A percentile compares a stretch with the other conserved stretches of the same genome.
Evolutionary conservation across 2,797 vertebrate species (phyloP).

Genomic region (Sebastiscus albofasciatus): DNA sequence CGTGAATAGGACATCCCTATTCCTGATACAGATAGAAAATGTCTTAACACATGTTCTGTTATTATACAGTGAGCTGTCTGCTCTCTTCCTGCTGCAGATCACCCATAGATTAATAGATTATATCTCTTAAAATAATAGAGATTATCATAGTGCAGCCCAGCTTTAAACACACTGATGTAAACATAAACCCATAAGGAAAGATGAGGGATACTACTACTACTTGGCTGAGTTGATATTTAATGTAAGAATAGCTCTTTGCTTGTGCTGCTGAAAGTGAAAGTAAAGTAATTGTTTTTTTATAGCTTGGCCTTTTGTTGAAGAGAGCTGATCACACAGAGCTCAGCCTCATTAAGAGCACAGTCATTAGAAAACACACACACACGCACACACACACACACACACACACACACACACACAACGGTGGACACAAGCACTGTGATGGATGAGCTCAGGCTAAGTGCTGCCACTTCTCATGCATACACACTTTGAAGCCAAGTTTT

Average conservation of each 20-base stretch:
- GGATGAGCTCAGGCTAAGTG: slow-evolving; percentile 32
- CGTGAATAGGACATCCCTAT: too few species aligned
- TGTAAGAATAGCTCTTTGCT: slow-evolving; percentile 12
- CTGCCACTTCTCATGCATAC: slow-evolving; percentile 19
- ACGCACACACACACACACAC: background rate
- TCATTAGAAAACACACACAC: slow-evolving; percentile 40
- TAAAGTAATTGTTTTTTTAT: slow-evolving; percentile 49
- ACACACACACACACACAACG: background rate
- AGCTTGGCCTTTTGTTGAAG: slow-evolving; percentile 54
- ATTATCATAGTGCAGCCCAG: slow-evolving; percentile 18
- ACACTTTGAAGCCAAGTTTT: slow-evolving; percentile 11
- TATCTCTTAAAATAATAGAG: slow-evolving; percentile 32
- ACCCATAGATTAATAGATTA: slow-evolving; percentile 33
- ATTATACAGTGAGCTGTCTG: background rate
- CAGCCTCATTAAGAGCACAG: slow-evolving; percentile 54
- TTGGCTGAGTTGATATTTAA: slow-evolving; percentile 10
- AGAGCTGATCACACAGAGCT: slow-evolving; percentile 52
- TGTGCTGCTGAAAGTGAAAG: background rate
- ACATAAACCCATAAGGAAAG: background rate
- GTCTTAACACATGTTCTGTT: background rate
- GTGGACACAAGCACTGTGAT: slow-evolving; percentile 17
- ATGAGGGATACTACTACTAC: background rate
- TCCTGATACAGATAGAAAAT: background rate
- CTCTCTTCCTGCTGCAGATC: slow-evolving; percentile 12
- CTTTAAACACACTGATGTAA: slow-evolving; percentile 29